Base-by-base conservation (phyloP, 2,113 vertebrate genomes). In the Perca flavescens region DNA sequence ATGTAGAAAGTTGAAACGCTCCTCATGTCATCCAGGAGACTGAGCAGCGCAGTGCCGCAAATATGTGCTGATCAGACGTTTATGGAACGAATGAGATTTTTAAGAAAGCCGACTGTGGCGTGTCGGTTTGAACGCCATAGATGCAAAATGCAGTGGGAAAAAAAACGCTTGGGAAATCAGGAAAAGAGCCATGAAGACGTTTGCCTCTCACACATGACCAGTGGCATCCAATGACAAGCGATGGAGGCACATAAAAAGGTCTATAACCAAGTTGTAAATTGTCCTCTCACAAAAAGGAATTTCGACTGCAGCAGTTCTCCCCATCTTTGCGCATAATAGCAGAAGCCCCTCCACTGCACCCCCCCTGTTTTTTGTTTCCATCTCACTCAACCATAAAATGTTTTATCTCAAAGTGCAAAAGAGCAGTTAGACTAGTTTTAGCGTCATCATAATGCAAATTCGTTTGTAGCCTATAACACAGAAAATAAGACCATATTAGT, bases 221-320 rank as follows among this genome's bases (percentile, higher is more conserved):
- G 96, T 95, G 95, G 94, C 97, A 97, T 97, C 98, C 98, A 99
- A 99, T 99, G 96, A 97, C 95, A 96, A 96, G 95, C 96, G 95
- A 96, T 96, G 96, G 95, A 96, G 96, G 96, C 97, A 96, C 98
- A 97, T 99, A 98, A 99, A 99, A 98, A 97, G 95, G 95, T 98
- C 97, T 96, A 97, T 97, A 97, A 96, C 97, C 95, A 96, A 98
- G 98, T 96, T 98, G 98, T 99, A 99, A 99, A 99, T 99, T 98
- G 96, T 98, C 97, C 97, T 96, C 97, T 96, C 97, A 99, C 97
- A 99, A 98, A 99, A 98, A 99, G 97, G 97, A 97, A 97, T 98
- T 97, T 97, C 22, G 92, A 91, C 93, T 94, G 97, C 97, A 96
- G 97, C 97, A 97, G 96, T 97, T 96, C 97, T 96, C 95, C 94